Evolutionary conservation across 2,113 vertebrate genomes (phyloP).

Genomic region (Sula dactylatra): DNA sequence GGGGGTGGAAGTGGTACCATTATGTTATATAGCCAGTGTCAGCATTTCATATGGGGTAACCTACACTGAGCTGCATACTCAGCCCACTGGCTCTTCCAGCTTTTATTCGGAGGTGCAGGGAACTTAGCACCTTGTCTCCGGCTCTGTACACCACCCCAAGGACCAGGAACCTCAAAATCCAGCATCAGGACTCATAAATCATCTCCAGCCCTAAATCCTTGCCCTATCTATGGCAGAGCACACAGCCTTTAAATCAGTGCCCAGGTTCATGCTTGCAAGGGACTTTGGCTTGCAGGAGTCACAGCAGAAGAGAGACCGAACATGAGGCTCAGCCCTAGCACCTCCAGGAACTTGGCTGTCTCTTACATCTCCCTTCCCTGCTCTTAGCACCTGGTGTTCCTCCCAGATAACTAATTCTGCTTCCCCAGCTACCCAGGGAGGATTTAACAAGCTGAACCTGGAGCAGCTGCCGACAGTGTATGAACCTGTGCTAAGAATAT

Average conservation of each 20-base stretch:
- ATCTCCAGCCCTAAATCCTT: neutral
- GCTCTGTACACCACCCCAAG: neutral
- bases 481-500: conserved; percentile 6
- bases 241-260: neutral
- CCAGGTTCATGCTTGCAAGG: neutral
- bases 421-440: neutral
- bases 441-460: conserved; percentile 24
- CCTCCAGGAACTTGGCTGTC: neutral
- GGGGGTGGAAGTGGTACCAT: neutral
- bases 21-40: neutral
- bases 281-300: neutral
- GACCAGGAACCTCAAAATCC: neutral
- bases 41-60: neutral
- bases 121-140: neutral
- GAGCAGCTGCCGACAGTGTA: neutral
- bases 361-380: neutral
- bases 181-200: neutral
- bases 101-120: neutral
- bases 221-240: neutral
- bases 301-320: neutral
- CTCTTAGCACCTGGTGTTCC: neutral
- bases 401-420: neutral
- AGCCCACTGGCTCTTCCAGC: neutral
- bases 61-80: neutral
- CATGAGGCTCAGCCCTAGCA: neutral